phyloP scores from a whole-genome alignment of 2,888 invertebrate genomes.

The Brachyopa scutellaris region DNA sequence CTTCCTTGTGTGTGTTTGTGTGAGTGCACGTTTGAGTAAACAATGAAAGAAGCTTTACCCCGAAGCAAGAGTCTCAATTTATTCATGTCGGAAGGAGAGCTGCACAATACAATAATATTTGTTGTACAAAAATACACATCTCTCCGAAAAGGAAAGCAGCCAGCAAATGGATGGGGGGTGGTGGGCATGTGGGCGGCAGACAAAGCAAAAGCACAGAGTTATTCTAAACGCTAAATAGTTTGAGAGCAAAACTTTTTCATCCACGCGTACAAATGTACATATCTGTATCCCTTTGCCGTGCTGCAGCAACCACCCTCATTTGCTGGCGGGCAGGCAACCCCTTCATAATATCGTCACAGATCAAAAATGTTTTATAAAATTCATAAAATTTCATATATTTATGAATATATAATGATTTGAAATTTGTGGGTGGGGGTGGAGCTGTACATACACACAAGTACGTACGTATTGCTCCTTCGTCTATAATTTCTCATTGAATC shows the following conservation, averaged over 20 bases:
- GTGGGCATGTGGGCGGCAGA: conserved; percentile 1
- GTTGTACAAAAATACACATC: conserved; percentile 63
- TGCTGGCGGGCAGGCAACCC: conserved; percentile 13
- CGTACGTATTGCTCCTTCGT: conserved; percentile 14
- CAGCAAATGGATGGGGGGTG: background rate
- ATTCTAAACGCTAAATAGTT: conserved; percentile 62
- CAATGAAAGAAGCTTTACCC: conserved; percentile 71
- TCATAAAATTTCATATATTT: conserved; percentile 63
- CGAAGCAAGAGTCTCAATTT: conserved; percentile 64
- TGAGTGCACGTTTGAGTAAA: conserved; percentile 53
- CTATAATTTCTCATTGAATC: conserved; percentile 62
- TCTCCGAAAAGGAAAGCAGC: conserved; percentile 14
- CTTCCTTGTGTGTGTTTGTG: conserved; percentile 26
- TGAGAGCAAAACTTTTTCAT: conserved; percentile 58
- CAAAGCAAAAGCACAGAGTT: conserved; percentile 29
- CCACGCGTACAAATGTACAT: too few relatives aligned
- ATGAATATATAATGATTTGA: conserved; percentile 30
- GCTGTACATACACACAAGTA: background rate
- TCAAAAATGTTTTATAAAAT: conserved; percentile 70
- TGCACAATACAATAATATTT: conserved; percentile 70
- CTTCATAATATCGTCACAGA: conserved; percentile 60
- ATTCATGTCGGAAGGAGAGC: conserved; percentile 65
- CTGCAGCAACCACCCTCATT: background rate
- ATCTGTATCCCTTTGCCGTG: conserved; percentile 5
- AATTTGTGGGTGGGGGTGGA: conserved; percentile 4